Evolutionary conservation across 2,888 invertebrate species (phyloP).

Genomic region (Amblyteles armatorius): DNA sequence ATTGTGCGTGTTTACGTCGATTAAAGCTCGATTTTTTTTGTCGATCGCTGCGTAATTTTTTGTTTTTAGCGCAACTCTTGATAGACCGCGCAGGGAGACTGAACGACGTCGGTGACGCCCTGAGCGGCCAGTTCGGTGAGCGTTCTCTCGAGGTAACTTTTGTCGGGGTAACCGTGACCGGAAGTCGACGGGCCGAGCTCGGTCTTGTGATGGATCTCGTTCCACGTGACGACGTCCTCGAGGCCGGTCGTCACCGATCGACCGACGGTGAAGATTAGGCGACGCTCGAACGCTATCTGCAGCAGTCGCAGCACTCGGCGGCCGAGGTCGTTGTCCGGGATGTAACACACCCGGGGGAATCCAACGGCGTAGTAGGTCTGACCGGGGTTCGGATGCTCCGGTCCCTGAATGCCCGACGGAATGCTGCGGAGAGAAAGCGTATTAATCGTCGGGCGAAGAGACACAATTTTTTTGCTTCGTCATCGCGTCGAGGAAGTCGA

Average conservation of each 20-base stretch:
- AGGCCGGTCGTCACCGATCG: constrained; percentile 95
- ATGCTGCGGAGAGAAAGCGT: constrained; percentile 86
- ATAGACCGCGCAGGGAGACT: constrained; percentile 77
- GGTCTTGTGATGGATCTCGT: constrained; percentile 95
- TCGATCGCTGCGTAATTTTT: not conserved
- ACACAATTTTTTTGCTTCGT: not conserved
- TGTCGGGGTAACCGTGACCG: constrained; percentile 91
- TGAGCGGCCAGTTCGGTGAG: constrained; percentile 87
- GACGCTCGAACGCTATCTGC: constrained; percentile 93
- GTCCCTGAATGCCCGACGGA: constrained; percentile 93
- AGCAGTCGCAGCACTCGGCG: constrained; percentile 91
- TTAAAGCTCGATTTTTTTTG: constrained; percentile 56
- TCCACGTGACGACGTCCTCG: constrained; percentile 97
- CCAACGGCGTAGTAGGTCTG: constrained; percentile 95
- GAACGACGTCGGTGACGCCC: constrained; percentile 85
- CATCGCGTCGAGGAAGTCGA: too few relatives aligned
- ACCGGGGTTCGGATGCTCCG: constrained; percentile 92
- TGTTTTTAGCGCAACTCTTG: constrained; percentile 80
- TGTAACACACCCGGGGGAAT: constrained; percentile 92
- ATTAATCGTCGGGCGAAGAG: constrained; percentile 1
- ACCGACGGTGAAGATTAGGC: constrained; percentile 94
- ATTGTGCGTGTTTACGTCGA: constrained; percentile 19
- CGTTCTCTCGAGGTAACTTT: constrained; percentile 90
- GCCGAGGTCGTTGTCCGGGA: constrained; percentile 94
- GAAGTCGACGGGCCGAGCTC: constrained; percentile 87